Conservation (phyloP, 1,140 invertebrate species). For the Drosophila murphyi region DNA sequence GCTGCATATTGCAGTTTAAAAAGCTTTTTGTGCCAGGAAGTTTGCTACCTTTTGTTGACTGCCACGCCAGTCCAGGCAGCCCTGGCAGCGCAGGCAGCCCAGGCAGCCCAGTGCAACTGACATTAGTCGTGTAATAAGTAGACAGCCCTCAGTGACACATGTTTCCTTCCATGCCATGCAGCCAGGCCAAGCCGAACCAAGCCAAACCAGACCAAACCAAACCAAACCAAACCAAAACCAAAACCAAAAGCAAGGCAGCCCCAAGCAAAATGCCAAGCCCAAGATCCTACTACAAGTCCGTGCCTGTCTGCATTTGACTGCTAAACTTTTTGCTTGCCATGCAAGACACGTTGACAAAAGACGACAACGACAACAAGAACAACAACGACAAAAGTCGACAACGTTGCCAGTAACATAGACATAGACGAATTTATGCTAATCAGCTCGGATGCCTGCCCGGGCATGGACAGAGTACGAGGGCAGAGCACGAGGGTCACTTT, state of each 20-base stretch:
- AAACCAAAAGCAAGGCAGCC: too few species aligned
- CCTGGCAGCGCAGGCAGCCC: background rate
- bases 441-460: conserved; percentile 67
- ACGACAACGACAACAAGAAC: conserved; percentile 56
- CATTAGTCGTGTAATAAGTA: conserved; percentile 82
- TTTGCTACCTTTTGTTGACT: conserved; percentile 75
- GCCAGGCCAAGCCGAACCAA: conserved; percentile 32
- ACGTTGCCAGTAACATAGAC: conserved; percentile 62
- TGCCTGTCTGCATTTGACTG: conserved; percentile 55
- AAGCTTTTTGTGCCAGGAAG: conserved; percentile 69
- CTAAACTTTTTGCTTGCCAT: conserved; percentile 74
- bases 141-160: conserved; percentile 78
- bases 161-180: conserved; percentile 69
- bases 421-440: conserved; percentile 83
- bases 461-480: background rate
- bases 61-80: conserved; percentile 5
- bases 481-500: conserved; percentile 22
- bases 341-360: conserved; percentile 81
- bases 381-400: conserved; percentile 43
- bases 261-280: background rate
- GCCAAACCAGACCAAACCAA: background rate
- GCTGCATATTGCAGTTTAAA: conserved; percentile 69
- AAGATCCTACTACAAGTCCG: conserved; percentile 38
- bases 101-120: conserved; percentile 64
- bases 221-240: background rate